Percentiles rank a stretch among this genome's conserved stretches.
phyloP scores from a whole-genome alignment of 1,140 invertebrate species.

The Lerema accius region DNA sequence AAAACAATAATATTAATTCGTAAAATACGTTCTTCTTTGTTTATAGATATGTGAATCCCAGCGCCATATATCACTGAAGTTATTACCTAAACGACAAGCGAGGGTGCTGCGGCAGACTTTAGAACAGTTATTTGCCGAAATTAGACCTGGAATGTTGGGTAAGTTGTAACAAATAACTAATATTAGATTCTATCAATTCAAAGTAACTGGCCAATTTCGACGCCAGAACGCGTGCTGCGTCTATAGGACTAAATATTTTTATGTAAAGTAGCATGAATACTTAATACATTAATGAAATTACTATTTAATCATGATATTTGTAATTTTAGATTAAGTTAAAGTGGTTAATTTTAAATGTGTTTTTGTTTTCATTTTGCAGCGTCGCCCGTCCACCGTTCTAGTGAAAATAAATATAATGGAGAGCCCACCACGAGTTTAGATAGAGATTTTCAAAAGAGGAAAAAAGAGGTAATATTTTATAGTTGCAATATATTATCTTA shows the following conservation, averaged over 20 bases:
- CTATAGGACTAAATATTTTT: conserved; percentile 39
- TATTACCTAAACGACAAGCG: conserved; percentile 95
- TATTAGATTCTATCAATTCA: no score
- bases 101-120: conserved; percentile 87
- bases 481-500: no score
- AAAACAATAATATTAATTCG: no score
- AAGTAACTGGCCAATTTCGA: no score
- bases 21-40: not conserved
- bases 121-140: conserved; percentile 68
- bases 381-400: conserved; percentile 66
- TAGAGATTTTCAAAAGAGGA: conserved; percentile 84
- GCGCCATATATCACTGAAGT: conserved; percentile 90
- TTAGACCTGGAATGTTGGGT: conserved; percentile 73
- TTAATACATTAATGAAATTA: no score
- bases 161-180: not conserved
- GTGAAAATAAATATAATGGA: conserved; percentile 73
- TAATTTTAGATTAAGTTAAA: no score
- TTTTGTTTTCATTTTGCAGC: conserved; percentile 55
- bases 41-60: conserved; percentile 93
- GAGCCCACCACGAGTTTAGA: conserved; percentile 84
- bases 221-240: no score
- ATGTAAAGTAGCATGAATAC: no score
- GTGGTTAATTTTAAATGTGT: no score
- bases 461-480: conserved; percentile 84
- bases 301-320: no score